Conservation (phyloP, 2,113 vertebrate species). For the Geothlypis trichas region DNA sequence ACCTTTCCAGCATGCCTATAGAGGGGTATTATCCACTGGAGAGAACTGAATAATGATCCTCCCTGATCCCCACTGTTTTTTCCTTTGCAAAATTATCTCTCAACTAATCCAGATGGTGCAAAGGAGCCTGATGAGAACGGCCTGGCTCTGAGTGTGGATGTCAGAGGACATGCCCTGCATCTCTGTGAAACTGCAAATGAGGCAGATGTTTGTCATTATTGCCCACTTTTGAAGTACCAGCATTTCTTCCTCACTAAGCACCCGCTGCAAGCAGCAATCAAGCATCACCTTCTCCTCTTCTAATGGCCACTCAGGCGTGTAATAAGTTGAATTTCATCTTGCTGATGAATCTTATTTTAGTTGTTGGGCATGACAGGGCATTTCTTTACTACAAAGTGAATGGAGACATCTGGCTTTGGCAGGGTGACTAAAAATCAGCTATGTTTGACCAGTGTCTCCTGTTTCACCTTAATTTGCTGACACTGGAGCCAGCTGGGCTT, state of each 20-base stretch:
- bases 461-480: slow-evolving; percentile 22
- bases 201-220: slow-evolving; percentile 43
- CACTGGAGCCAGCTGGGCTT: not conserved
- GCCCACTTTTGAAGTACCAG: not conserved
- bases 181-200: not conserved
- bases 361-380: slow-evolving; percentile 8
- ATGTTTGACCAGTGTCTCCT: not conserved
- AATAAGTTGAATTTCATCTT: slow-evolving; percentile 45
- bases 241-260: not conserved
- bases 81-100: not conserved
- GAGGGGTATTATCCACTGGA: not conserved
- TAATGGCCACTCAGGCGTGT: not conserved
- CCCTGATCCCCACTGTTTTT: not conserved
- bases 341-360: slow-evolving; percentile 40
- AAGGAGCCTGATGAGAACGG: not conserved
- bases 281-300: not conserved
- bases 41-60: not conserved
- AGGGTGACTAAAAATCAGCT: not conserved
- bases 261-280: not conserved
- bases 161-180: not conserved
- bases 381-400: slow-evolving; percentile 28
- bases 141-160: not conserved
- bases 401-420: slow-evolving; percentile 27
- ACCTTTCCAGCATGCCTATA: not conserved
- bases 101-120: slow-evolving; percentile 5